Conservation (phyloP, 2,113 vertebrate species). For the Melanocharis versteri region DNA sequence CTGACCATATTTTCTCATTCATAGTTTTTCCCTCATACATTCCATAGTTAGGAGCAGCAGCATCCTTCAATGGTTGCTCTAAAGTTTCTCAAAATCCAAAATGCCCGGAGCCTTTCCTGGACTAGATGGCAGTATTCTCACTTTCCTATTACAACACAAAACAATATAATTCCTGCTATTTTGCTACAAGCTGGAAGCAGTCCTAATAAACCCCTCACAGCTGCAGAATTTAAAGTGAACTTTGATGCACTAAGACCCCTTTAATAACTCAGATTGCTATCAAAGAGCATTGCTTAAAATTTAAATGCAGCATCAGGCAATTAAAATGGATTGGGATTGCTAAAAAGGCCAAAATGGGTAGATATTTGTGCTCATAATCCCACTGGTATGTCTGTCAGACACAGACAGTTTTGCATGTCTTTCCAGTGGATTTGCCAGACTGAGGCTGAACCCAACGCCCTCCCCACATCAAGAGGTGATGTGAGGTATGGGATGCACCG, state of each 20-base stretch:
- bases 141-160: neutral
- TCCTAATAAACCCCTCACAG: neutral
- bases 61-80: neutral
- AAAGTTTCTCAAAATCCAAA: neutral
- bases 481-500: no score
- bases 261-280: neutral
- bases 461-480: fast-evolving
- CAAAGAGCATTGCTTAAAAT: neutral
- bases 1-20: neutral
- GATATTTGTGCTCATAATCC: neutral
- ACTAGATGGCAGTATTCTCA: neutral
- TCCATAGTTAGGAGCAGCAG: neutral
- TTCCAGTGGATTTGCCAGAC: neutral
- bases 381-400: neutral
- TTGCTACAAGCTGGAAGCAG: neutral
- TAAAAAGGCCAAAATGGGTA: neutral
- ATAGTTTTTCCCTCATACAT: neutral
- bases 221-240: neutral
- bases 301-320: neutral
- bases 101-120: neutral
- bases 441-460: neutral
- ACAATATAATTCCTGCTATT: neutral
- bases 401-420: fast-evolving
- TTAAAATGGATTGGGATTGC: fast-evolving
- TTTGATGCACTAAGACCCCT: neutral